phyloP scores from a whole-genome alignment of 2,888 invertebrate genomes.

The Volucella zonaria region DNA sequence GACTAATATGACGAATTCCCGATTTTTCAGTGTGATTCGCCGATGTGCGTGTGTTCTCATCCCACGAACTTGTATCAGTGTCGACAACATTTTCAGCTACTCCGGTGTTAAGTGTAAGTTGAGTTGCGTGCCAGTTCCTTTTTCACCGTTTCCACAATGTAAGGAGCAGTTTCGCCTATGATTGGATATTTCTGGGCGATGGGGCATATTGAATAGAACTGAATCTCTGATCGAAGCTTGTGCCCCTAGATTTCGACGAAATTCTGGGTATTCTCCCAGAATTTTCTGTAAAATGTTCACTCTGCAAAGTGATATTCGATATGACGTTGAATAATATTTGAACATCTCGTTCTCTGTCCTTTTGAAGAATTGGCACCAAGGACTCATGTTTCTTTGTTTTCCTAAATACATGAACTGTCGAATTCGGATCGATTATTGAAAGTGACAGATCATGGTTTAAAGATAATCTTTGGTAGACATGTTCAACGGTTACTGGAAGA shows the following conservation, averaged over 20 bases:
- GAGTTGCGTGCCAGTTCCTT: slow-evolving; percentile 80
- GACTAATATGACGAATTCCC: slow-evolving; percentile 81
- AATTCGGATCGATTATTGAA: slow-evolving; percentile 84
- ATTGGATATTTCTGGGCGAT: slow-evolving; percentile 86
- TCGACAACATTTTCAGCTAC: slow-evolving; percentile 81
- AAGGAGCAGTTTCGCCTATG: slow-evolving; percentile 86
- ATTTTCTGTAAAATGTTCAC: slow-evolving; percentile 85
- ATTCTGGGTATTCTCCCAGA: slow-evolving; percentile 86
- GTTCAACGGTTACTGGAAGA: slow-evolving; percentile 84
- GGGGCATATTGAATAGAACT: slow-evolving; percentile 87
- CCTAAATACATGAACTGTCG: slow-evolving; percentile 84
- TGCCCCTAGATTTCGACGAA: slow-evolving; percentile 87
- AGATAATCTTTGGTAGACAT: slow-evolving; percentile 87
- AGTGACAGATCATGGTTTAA: slow-evolving; percentile 85
- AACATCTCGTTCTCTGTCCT: slow-evolving; percentile 75
- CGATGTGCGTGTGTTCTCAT: slow-evolving; percentile 78
- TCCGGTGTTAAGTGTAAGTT: slow-evolving; percentile 67
- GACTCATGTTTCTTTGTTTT: slow-evolving; percentile 78
- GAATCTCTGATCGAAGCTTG: slow-evolving; percentile 89
- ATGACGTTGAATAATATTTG: slow-evolving; percentile 80
- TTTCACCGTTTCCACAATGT: slow-evolving; percentile 81
- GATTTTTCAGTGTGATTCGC: slow-evolving; percentile 78
- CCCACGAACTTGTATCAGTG: slow-evolving; percentile 82
- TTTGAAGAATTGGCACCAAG: slow-evolving; percentile 74
- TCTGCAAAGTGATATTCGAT: slow-evolving; percentile 82